Conservation (phyloP, 2,797 vertebrate species). For the Hypotaenidia okinawae region DNA sequence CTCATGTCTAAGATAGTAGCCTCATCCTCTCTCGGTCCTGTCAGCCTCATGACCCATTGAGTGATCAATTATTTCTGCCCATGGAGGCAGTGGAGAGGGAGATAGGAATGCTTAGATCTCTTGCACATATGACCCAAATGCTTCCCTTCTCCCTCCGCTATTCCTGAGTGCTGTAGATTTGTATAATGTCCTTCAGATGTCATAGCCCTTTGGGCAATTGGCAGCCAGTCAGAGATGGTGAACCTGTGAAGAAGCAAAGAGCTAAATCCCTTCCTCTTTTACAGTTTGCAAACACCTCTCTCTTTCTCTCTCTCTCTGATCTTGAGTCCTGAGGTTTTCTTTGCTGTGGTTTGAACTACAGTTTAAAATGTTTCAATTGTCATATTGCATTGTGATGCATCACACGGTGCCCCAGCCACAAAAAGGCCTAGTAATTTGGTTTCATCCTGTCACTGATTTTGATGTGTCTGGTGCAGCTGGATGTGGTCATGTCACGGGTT, state of each 20-base stretch:
- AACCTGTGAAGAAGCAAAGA: slow-evolving; percentile 60
- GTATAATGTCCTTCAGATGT: slow-evolving; percentile 67
- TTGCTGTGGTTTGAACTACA: slow-evolving; percentile 73
- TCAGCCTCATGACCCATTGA: not conserved
- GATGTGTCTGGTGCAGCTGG: slow-evolving; percentile 73
- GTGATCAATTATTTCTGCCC: not conserved
- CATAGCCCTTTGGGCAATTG: slow-evolving; percentile 51
- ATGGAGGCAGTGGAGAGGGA: not conserved
- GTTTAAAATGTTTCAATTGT: slow-evolving; percentile 73
- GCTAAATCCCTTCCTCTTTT: slow-evolving; percentile 64
- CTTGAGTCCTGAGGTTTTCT: slow-evolving; percentile 72
- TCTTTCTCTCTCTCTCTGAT: slow-evolving; percentile 66
- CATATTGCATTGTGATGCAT: slow-evolving; percentile 73
- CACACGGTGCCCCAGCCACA: slow-evolving; percentile 71
- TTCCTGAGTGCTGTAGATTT: slow-evolving; percentile 10
- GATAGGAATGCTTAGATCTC: slow-evolving; percentile 60
- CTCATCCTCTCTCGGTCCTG: not conserved
- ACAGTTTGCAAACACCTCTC: slow-evolving; percentile 71
- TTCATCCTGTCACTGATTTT: slow-evolving; percentile 74
- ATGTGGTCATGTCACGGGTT: slow-evolving; percentile 73
- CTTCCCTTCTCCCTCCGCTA: not conserved
- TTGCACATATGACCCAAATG: not conserved
- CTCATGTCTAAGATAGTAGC: not conserved
- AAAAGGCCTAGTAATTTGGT: slow-evolving; percentile 71
- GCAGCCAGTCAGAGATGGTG: slow-evolving; percentile 52